Evolutionary conservation across 2,888 invertebrate genomes (phyloP), one percentile per base, ranked within the genome.

Genomic region (Heliconius ismenius): DNA sequence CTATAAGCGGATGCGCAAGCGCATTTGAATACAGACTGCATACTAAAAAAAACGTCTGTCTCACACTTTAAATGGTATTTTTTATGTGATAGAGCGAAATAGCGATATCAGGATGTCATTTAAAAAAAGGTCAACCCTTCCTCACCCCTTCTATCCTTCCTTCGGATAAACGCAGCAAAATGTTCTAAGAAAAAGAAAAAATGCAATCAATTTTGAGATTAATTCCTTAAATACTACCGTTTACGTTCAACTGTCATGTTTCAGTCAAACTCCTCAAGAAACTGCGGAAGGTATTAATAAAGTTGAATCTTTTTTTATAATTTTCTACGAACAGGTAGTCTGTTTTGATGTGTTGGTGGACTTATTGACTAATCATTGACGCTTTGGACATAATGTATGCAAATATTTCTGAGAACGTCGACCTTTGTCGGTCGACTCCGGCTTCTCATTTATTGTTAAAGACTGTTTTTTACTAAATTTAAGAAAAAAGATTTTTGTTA

Each of bases 61-160:
- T 92, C 92, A 83, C 84, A 83, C 79, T 91, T 86, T 79, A 69
- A 76, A 82, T 62, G 79, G 60, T 64, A 75, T 78, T 76, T 78
- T 80, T 76, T 73, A 79, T 75, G 89, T 81, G 86, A 81, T 26
- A 15, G 88, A 92, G 79, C 84, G 88, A 85, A 92, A 92, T 83
- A 81, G 81, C 80, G 76, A 80, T 83, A 83, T 87, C 91, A 92
- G 93, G 93, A 93, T 93, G 91, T 91, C 87, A 88, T 89, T 89
- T 87, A 90, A 93, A 94, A 79, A 94, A 94, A 92, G 90, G 90
- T 89, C 91, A 92, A 93, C 92, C 94, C 94, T 93, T 93, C 91
- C 88, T 90, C 87, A 90, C 92, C 93, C 94, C 92, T 90, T 91
- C 84, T 86, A 86, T 88, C 86, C 89, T 90, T 90, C 90, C 89